These are phyloP conservation scores for Drosophila parabipectinata DNA, from an alignment of 1,140 invertebrate genomes.

Conservation along the genomic window DNA sequence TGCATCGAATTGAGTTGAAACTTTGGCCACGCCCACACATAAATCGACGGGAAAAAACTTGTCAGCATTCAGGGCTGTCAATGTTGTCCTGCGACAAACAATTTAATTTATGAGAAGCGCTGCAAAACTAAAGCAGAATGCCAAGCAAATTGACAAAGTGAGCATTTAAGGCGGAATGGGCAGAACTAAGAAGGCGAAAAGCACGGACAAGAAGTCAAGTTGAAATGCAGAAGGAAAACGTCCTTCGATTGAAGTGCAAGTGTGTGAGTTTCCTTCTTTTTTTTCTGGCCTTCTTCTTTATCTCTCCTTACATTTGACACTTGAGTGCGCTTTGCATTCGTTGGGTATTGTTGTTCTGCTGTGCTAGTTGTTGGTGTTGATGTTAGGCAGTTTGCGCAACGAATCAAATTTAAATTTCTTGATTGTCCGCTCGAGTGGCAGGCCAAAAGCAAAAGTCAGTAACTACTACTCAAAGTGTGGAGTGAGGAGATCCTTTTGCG, in stretches of 20 bases:
- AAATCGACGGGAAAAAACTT: slow-evolving; percentile 11
- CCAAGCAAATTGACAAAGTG: slow-evolving; percentile 66
- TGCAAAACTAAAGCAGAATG: slow-evolving; percentile 71
- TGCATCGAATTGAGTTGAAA: slow-evolving; percentile 10
- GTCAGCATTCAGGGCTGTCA: slow-evolving; percentile 32
- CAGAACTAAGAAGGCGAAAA: slow-evolving; percentile 26
- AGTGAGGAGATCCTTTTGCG: slow-evolving; percentile 73
- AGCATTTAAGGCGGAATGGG: slow-evolving; percentile 35
- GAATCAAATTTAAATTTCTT: slow-evolving; percentile 83
- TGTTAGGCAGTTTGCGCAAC: slow-evolving; percentile 75
- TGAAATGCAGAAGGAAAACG: slow-evolving; percentile 42
- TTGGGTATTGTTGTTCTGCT: slow-evolving; percentile 5
- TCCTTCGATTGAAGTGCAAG: slow-evolving; percentile 64
- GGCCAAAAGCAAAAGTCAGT: slow-evolving; percentile 55
- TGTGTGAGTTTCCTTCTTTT: slow-evolving; percentile 35
- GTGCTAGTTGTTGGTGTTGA: slow-evolving; percentile 36
- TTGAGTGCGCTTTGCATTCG: slow-evolving; percentile 62
- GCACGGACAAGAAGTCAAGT: slow-evolving; percentile 42
- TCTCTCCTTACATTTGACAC: slow-evolving; percentile 73
- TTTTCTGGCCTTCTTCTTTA: slow-evolving; percentile 4
- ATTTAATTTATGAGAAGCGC: slow-evolving; percentile 77
- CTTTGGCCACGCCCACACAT: slow-evolving; percentile 11
- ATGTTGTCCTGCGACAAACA: slow-evolving; percentile 67
- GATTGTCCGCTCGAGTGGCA: slow-evolving; percentile 80
- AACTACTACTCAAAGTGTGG: slow-evolving; percentile 17